A percentile compares a stretch with the other conserved stretches of the same genome.
These are phyloP conservation scores for Silvanus unidentatus DNA, from an alignment of 2,888 invertebrate genomes.

Conservation along the genomic window DNA sequence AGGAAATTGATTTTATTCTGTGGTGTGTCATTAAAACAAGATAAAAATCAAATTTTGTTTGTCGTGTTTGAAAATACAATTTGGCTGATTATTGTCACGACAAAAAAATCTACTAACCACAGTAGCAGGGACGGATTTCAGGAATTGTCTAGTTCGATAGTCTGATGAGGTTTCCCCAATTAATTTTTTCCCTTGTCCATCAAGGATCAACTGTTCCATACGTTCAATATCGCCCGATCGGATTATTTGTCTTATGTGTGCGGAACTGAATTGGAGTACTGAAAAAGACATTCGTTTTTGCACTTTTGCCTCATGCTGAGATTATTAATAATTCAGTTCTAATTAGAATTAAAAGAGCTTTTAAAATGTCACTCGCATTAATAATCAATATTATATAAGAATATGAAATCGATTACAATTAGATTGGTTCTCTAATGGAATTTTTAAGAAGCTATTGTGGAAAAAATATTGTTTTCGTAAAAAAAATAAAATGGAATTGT, in stretches of 20 bases:
- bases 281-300: conserved; percentile 20
- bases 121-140: conserved; percentile 61
- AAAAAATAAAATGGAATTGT: too few relatives aligned
- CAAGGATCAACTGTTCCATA: conserved; percentile 60
- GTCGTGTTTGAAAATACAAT: too few relatives aligned
- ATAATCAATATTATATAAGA: too few relatives aligned
- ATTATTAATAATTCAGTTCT: too few relatives aligned
- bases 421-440: too few relatives aligned
- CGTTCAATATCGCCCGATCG: conserved; percentile 59
- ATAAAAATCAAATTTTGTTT: background rate
- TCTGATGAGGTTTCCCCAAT: conserved; percentile 60
- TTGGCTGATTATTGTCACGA: background rate
- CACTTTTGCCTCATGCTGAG: too few relatives aligned
- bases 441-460: too few relatives aligned
- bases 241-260: conserved; percentile 52
- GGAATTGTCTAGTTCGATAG: conserved; percentile 56
- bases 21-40: background rate
- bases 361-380: too few relatives aligned
- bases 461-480: too few relatives aligned
- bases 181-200: conserved; percentile 62
- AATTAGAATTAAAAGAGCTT: too few relatives aligned
- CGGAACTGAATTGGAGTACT: conserved; percentile 51
- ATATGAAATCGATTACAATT: too few relatives aligned
- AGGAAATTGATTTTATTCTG: conserved; percentile 68
- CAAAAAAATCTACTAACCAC: conserved; percentile 49